These are phyloP conservation scores for Furcula furcula DNA, from an alignment of 2,888 invertebrate genomes.

Conservation along the genomic window DNA sequence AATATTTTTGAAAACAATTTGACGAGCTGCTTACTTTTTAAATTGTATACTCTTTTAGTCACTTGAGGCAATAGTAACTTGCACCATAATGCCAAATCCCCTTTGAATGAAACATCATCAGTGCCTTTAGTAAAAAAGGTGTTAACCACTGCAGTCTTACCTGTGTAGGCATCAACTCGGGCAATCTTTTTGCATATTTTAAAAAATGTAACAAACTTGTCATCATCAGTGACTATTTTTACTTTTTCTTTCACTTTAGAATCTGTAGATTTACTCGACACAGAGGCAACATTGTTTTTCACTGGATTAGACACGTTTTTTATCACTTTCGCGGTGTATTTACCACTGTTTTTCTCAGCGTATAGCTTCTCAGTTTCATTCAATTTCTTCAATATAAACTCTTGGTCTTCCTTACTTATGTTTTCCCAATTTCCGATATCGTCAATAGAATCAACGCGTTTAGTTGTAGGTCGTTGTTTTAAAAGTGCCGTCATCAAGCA, in stretches of 20 bases:
- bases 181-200: constrained; percentile 89
- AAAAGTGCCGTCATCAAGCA: constrained; percentile 91
- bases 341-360: constrained; percentile 73
- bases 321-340: constrained; percentile 63
- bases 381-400: constrained; percentile 83
- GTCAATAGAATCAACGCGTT: constrained; percentile 88
- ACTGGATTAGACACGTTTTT: constrained; percentile 50
- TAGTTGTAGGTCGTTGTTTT: constrained; percentile 90
- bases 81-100: constrained; percentile 90
- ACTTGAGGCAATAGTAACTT: constrained; percentile 91
- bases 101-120: constrained; percentile 85
- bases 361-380: constrained; percentile 82
- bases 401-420: constrained; percentile 85
- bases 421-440: constrained; percentile 90
- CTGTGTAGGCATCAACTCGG: constrained; percentile 88
- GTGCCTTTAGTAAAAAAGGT: constrained; percentile 84
- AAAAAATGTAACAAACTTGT: constrained; percentile 89
- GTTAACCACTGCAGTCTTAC: constrained; percentile 89
- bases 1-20: constrained; percentile 94
- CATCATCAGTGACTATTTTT: constrained; percentile 77
- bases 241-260: too few relatives aligned
- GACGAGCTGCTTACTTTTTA: constrained; percentile 94
- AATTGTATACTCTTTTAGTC: constrained; percentile 92
- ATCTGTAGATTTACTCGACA: constrained; percentile 13
- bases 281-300: constrained; percentile 11